phyloP scores from a whole-genome alignment of 2,888 invertebrate genomes.

The Pemphredon lugubris region DNA sequence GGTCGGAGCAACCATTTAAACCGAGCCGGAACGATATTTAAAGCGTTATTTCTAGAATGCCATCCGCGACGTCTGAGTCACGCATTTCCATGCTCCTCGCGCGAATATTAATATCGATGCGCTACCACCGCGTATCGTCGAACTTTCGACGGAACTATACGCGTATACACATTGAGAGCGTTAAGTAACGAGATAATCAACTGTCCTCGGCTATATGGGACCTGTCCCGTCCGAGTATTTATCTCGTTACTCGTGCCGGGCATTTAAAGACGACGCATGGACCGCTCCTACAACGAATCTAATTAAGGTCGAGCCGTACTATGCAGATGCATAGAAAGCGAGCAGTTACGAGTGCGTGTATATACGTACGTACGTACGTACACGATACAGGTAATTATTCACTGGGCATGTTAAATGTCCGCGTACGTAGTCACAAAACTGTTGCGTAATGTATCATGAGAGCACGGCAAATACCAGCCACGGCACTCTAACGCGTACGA shows the following conservation, averaged over 20 bases:
- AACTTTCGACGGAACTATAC: conserved; percentile 31
- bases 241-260: conserved; percentile 58
- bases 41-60: conserved; percentile 18
- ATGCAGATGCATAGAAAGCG: conserved; percentile 54
- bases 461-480: conserved; percentile 59
- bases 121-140: conserved; percentile 13
- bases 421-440: conserved; percentile 59
- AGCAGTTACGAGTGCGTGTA: conserved; percentile 11
- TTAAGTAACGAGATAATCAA: conserved; percentile 67
- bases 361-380: conserved; percentile 24
- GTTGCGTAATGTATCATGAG: conserved; percentile 67
- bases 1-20: conserved; percentile 22
- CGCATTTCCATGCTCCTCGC: conserved; percentile 5
- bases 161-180: conserved; percentile 28
- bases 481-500: conserved; percentile 54
- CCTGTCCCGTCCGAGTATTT: conserved; percentile 50
- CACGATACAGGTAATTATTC: conserved; percentile 61
- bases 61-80: conserved; percentile 16
- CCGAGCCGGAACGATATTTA: conserved; percentile 34
- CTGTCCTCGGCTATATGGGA: conserved; percentile 36
- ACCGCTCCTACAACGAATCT: conserved; percentile 60
- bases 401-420: conserved; percentile 60
- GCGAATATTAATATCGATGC: conserved; percentile 54
- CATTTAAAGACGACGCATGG: conserved; percentile 63
- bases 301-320: conserved; percentile 58